phyloP scores from a whole-genome alignment of 2,797 vertebrate species.

The Takifugu rubripes region DNA sequence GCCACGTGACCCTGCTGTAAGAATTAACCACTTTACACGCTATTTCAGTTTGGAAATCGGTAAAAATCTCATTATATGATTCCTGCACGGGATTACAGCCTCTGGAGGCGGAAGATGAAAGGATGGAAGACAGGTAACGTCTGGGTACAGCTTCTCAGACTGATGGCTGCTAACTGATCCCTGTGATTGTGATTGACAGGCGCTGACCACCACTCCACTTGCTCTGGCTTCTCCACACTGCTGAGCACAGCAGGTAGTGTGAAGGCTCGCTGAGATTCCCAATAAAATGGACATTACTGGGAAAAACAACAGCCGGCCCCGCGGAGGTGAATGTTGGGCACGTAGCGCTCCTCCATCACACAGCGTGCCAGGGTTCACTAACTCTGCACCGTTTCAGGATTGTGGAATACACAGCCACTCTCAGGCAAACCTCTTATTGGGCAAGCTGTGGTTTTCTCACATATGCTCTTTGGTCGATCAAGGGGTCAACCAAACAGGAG shows the following conservation, averaged over 20 bases:
- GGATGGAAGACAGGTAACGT: slow-evolving; percentile 62
- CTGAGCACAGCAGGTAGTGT: slow-evolving; percentile 79
- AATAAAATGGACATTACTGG: slow-evolving; percentile 85
- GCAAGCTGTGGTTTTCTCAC: slow-evolving; percentile 41
- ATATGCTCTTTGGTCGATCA: slow-evolving; percentile 32
- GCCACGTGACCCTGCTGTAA: no score
- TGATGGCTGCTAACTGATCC: slow-evolving; percentile 79
- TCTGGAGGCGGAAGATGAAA: slow-evolving; percentile 44
- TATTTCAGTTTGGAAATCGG: background rate
- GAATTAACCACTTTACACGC: no score
- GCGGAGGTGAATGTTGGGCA: slow-evolving; percentile 76
- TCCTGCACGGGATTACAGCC: background rate
- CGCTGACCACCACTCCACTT: slow-evolving; percentile 76
- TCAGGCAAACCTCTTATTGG: slow-evolving; percentile 71
- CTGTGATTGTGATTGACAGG: slow-evolving; percentile 82
- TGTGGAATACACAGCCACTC: slow-evolving; percentile 72
- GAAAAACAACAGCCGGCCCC: slow-evolving; percentile 79
- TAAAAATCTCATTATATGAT: no score
- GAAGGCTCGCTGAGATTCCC: slow-evolving; percentile 79
- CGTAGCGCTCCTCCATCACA: slow-evolving; percentile 76
- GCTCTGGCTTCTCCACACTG: slow-evolving; percentile 73
- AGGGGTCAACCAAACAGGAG: slow-evolving; percentile 30
- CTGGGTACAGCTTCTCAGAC: slow-evolving; percentile 60
- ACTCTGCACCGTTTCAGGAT: slow-evolving; percentile 72
- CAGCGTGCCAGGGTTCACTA: slow-evolving; percentile 78